phyloP scores from a whole-genome alignment of 2,113 vertebrate genomes.

The Antechinus flavipes region DNA sequence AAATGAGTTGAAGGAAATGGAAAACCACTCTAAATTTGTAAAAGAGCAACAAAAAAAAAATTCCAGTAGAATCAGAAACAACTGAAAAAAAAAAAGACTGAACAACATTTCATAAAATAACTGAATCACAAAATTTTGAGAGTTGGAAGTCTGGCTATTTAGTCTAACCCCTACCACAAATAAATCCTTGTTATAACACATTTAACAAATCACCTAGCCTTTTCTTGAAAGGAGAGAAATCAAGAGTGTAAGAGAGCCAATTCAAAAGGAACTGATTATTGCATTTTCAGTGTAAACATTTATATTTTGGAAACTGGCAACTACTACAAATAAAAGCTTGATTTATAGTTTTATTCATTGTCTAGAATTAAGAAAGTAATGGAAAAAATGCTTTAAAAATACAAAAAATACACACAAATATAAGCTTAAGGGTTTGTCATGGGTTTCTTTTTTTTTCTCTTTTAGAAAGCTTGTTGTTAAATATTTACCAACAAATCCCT shows the following conservation, averaged over 20 bases:
- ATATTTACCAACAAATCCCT: background rate
- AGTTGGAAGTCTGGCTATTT: background rate
- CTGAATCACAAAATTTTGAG: background rate
- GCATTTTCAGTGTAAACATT: background rate
- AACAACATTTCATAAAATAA: background rate
- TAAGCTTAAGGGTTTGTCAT: background rate
- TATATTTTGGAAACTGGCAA: background rate
- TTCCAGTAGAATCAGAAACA: background rate
- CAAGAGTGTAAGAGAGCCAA: background rate
- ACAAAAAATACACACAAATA: background rate
- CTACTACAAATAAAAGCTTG: background rate
- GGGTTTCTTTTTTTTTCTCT: background rate
- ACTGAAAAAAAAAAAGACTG: background rate
- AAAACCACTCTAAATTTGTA: background rate
- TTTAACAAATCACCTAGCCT: background rate
- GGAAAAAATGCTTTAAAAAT: background rate
- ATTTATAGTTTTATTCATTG: background rate
- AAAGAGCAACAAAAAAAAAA: background rate
- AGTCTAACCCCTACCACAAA: background rate
- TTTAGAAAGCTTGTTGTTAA: background rate
- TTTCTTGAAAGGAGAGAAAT: background rate
- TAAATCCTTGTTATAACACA: background rate
- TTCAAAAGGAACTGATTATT: background rate
- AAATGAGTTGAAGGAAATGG: background rate
- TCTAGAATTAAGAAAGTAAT: background rate